A percentile compares a stretch with the other conserved stretches of the same genome.
Conservation (phyloP, 1,140 invertebrate species). For the Scaptodrosophila lebanonensis region DNA sequence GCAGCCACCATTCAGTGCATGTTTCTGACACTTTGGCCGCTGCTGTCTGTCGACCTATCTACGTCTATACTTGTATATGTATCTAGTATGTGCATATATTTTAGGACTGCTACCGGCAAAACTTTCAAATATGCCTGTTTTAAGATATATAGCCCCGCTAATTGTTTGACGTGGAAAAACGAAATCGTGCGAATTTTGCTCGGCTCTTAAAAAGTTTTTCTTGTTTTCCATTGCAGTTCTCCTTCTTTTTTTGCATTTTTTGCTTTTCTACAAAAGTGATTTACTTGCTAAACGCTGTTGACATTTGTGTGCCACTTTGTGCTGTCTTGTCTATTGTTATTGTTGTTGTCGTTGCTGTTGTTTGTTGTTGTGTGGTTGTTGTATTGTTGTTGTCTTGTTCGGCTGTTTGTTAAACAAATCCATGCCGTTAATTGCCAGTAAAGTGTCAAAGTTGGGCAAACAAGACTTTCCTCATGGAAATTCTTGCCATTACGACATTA, state of each 20-base stretch:
- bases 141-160: constrained; percentile 60
- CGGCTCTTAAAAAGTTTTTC: constrained; percentile 60
- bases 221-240: constrained; percentile 35
- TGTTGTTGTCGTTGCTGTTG: constrained; percentile 29
- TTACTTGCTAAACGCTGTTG: constrained; percentile 62
- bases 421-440: constrained; percentile 60
- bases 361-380: constrained; percentile 27
- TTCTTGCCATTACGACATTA: constrained; percentile 46
- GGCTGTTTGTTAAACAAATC: constrained; percentile 72
- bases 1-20: constrained; percentile 9
- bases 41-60: constrained; percentile 11
- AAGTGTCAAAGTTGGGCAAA: constrained; percentile 50
- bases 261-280: too few species aligned
- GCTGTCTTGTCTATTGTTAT: constrained; percentile 26
- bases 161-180: constrained; percentile 36
- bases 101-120: constrained; percentile 9
- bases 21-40: constrained; percentile 13
- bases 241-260: too few species aligned
- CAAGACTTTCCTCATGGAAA: constrained; percentile 25
- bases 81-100: too few species aligned
- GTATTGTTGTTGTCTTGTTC: constrained; percentile 29
- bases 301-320: constrained; percentile 51
- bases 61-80: too few species aligned
- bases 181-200: constrained; percentile 63
- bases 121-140: constrained; percentile 42